These are phyloP conservation scores for Chaenogobius annularis DNA, from an alignment of 2,113 vertebrate genomes.

Conservation along the genomic window DNA sequence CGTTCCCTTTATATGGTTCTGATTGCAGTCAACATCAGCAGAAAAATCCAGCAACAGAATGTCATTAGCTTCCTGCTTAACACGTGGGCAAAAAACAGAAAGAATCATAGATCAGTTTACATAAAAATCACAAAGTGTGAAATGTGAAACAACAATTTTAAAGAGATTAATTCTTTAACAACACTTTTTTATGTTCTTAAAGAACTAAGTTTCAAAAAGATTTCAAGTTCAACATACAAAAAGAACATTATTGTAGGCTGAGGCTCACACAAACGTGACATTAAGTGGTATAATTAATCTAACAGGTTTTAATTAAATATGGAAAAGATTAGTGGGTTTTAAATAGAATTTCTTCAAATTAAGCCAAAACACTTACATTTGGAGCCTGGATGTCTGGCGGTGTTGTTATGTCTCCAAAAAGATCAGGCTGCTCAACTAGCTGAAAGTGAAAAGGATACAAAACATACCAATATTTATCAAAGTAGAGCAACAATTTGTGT, in stretches of 20 bases:
- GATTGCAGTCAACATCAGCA: constrained; percentile 92
- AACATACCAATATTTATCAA: constrained; percentile 29
- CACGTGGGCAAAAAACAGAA: constrained; percentile 72
- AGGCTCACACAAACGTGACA: not conserved
- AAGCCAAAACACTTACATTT: constrained; percentile 82
- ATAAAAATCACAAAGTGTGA: constrained; percentile 35
- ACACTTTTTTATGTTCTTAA: not conserved
- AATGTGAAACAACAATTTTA: constrained; percentile 33
- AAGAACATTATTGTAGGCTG: not conserved
- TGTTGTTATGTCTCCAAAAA: constrained; percentile 97
- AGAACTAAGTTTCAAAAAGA: not conserved
- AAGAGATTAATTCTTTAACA: constrained; percentile 8
- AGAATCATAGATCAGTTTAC: constrained; percentile 55
- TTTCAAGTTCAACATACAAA: not conserved
- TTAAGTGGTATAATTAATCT: not conserved
- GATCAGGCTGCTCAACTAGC: constrained; percentile 87
- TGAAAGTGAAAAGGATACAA: constrained; percentile 63
- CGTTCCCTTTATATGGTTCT: constrained; percentile 87
- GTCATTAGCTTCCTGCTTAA: constrained; percentile 90
- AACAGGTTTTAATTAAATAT: not conserved
- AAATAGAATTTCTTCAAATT: constrained; percentile 2
- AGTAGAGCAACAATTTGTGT: not conserved
- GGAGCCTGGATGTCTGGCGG: constrained; percentile 88
- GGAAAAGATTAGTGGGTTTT: not conserved
- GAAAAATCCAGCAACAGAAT: constrained; percentile 96